Evolutionary conservation across 2,888 invertebrate genomes (phyloP).

Genomic region (Orgyia antiqua): DNA sequence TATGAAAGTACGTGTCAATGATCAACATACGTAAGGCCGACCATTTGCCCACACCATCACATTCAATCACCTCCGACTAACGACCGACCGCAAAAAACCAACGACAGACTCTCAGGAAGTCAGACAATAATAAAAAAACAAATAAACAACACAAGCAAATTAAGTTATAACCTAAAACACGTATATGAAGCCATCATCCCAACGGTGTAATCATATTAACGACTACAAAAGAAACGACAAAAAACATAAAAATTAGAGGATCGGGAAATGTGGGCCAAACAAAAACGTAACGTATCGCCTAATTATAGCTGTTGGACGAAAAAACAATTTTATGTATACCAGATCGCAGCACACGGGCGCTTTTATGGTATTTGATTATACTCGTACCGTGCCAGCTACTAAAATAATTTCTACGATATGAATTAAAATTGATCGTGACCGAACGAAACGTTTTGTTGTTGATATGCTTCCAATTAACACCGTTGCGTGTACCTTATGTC

Average conservation of each 20-base stretch:
- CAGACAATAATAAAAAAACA: slow-evolving; percentile 72
- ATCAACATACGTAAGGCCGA: slow-evolving; percentile 1
- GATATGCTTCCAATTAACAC: too few relatives aligned
- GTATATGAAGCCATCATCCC: slow-evolving; percentile 78
- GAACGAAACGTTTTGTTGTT: too few relatives aligned
- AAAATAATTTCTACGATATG: too few relatives aligned
- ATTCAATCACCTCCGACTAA: slow-evolving; percentile 74
- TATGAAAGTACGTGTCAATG: slow-evolving; percentile 45
- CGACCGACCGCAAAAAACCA: slow-evolving; percentile 65
- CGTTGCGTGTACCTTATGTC: too few relatives aligned
- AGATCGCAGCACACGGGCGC: slow-evolving; percentile 55
- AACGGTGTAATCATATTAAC: slow-evolving; percentile 78
- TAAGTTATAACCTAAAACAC: slow-evolving; percentile 78
- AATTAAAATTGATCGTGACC: too few relatives aligned
- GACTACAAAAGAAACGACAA: slow-evolving; percentile 76
- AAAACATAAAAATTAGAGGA: slow-evolving; percentile 77
- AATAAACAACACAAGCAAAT: slow-evolving; percentile 74
- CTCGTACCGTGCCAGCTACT: slow-evolving; percentile 28
- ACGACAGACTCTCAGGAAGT: slow-evolving; percentile 75
- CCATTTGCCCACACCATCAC: slow-evolving; percentile 69
- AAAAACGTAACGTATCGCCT: slow-evolving; percentile 77
- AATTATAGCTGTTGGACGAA: slow-evolving; percentile 75
- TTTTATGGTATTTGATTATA: slow-evolving; percentile 42
- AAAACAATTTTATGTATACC: slow-evolving; percentile 74
- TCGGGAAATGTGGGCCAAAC: slow-evolving; percentile 78